Percentiles rank a stretch among this genome's conserved stretches.
Conservation (phyloP, 2,888 invertebrate genomes). For the Cylindroiulus punctatus region DNA sequence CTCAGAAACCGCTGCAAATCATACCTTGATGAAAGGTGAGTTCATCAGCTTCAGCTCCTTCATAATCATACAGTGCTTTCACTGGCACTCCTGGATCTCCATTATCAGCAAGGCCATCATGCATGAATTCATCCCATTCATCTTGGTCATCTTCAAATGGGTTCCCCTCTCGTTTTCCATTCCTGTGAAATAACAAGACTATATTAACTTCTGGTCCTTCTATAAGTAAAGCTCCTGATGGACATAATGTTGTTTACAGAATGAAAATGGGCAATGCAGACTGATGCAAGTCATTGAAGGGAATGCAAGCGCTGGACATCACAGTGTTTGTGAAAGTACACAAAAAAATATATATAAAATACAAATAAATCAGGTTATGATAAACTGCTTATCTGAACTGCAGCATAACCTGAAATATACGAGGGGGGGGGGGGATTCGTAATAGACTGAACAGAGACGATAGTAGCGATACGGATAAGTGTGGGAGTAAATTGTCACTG, state of each 20-base stretch:
- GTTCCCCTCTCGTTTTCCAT: conserved; percentile 74
- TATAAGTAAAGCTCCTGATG: neutral
- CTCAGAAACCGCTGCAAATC: conserved; percentile 56
- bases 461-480: no score
- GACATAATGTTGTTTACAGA: neutral
- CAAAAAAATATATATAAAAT: neutral
- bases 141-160: conserved; percentile 80
- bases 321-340: neutral
- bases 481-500: no score
- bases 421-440: neutral
- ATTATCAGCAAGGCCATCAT: conserved; percentile 85
- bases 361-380: neutral
- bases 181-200: conserved; percentile 67
- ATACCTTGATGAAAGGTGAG: conserved; percentile 94
- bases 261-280: conserved; percentile 5
- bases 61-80: conserved; percentile 94
- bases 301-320: neutral
- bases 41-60: conserved; percentile 96
- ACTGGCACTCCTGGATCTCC: conserved; percentile 95
- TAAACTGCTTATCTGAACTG: neutral
- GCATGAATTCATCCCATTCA: conserved; percentile 74
- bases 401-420: neutral
- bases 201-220: neutral
- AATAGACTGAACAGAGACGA: no score
- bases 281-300: neutral